A percentile compares a stretch with the other conserved stretches of the same genome.
Evolutionary conservation across 2,113 vertebrate species (phyloP).

Genomic region (Mungos mungo): DNA sequence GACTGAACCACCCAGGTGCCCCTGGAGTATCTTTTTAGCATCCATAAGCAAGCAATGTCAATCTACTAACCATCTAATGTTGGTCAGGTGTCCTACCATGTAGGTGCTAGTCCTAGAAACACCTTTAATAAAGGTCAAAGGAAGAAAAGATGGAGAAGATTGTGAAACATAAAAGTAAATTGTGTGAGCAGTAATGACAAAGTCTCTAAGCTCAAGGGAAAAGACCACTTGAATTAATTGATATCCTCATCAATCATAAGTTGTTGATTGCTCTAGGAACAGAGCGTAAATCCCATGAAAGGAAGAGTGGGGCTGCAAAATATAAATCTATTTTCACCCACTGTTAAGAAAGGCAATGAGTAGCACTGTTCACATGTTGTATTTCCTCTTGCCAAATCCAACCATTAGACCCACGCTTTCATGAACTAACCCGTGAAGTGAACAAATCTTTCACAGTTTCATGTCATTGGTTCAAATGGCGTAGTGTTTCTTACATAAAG

Average conservation of each 20-base stretch:
- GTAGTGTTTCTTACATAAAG: conserved; percentile 56
- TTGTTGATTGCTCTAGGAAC: conserved; percentile 6
- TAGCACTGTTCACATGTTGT: not conserved
- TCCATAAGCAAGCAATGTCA: not conserved
- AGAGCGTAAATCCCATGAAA: conserved; percentile 42
- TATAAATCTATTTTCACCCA: conserved; percentile 3
- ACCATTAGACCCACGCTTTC: not conserved
- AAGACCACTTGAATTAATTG: conserved; percentile 29
- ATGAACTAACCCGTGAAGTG: conserved; percentile 44
- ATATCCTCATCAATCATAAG: not conserved
- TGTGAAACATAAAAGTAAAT: not conserved
- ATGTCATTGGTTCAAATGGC: conserved; percentile 63
- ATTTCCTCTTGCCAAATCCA: conserved; percentile 39
- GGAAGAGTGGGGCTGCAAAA: not conserved
- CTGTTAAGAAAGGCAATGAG: conserved; percentile 53
- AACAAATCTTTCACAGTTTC: conserved; percentile 54
- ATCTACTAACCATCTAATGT: not conserved
- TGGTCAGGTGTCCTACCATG: not conserved
- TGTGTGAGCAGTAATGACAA: not conserved
- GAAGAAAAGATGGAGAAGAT: not conserved
- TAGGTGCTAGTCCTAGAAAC: not conserved
- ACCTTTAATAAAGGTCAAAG: not conserved
- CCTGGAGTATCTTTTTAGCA: not conserved
- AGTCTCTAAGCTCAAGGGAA: not conserved
- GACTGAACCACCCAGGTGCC: too few species aligned